Evolutionary conservation across 2,888 invertebrate genomes (phyloP), one percentile per base, ranked within the genome.

Genomic region (Drosophila gaucha): DNA sequence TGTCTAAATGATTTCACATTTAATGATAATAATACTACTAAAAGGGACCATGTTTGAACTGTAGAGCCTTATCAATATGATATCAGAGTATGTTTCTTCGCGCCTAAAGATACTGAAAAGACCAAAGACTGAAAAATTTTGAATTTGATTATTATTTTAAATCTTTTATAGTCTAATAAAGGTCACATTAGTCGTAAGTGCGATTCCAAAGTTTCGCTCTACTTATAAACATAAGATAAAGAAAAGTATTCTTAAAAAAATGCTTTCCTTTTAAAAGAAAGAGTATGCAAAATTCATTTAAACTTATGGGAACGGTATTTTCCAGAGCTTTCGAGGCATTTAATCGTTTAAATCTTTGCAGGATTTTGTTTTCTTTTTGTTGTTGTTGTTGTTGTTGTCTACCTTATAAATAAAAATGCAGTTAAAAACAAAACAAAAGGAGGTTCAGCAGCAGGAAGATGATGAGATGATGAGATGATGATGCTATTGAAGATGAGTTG

Each of bases 361-460:
- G 28, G 44, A 24, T 16, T 35, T 41, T 71, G 18, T 46, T 47
- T 5, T 24, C 36, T 6, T 18, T 39, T 26, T 39, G 41, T 39
- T 22, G 31, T 57, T 66, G 28, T 26, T 39, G 41, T 39, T 22
- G 31, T 57, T 66, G 28, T 52, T 50, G 36, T 38, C 30, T 51
- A 39, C 38, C 39, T 51, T 72, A 52, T 57, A 58, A 62, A 69
- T 58, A 70, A 72, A 64, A 54, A 62, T 68, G 38, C 41, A 35
- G 31, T 49, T 49, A 38, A 51, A 67, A 74, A 50, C 65, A 70
- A 75, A 57, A 76, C 71, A 60, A 78, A 63, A 62, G 58, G 58
- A 58, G 46, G 35, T 20, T 30, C 20, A 20, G 46, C 30, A 46
- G 28, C 46, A 30, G 18, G 30, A 46, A 30, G 18, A 46, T 31